Evolutionary conservation across 1,140 invertebrate genomes (phyloP).

Genomic region (Physella acuta): DNA sequence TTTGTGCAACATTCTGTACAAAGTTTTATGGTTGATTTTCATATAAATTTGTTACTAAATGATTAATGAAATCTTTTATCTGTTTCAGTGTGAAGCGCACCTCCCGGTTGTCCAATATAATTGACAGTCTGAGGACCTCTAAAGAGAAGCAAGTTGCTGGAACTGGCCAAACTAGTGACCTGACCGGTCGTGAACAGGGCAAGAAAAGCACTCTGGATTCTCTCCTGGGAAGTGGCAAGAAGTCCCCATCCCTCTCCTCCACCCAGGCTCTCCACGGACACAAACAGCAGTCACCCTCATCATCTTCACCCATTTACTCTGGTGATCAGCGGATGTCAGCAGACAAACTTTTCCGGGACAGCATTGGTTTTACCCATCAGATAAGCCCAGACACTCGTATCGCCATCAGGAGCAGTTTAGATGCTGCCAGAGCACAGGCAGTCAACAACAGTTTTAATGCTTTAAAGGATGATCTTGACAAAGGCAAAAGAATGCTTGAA

Average conservation of each 20-base stretch:
- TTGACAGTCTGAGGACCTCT: conserved; percentile 33
- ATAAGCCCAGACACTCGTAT: conserved; percentile 17
- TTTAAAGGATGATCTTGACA: conserved; percentile 22
- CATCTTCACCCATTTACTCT: conserved; percentile 7
- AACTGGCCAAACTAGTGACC: neutral
- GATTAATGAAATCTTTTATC: too few species aligned
- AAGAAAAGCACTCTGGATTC: conserved; percentile 18
- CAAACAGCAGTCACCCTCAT: neutral
- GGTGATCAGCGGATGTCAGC: conserved; percentile 1
- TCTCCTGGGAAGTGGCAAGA: conserved; percentile 7
- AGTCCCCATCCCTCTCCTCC: neutral
- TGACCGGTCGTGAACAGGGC: neutral
- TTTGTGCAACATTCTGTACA: too few species aligned
- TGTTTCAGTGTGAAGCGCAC: conserved; percentile 18
- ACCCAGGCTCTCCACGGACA: neutral
- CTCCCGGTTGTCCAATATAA: conserved; percentile 36
- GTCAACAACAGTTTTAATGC: conserved; percentile 24
- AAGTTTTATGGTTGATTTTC: too few species aligned
- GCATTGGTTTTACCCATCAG: conserved; percentile 9
- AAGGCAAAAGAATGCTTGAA: conserved; percentile 25
- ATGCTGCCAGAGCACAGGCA: conserved; percentile 22
- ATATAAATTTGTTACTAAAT: too few species aligned
- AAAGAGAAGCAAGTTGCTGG: conserved; percentile 30
- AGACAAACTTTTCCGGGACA: conserved; percentile 17
- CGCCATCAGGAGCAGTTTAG: conserved; percentile 20